Percentiles rank a stretch among this genome's conserved stretches.
Evolutionary conservation across 2,888 invertebrate genomes (phyloP).

Genomic region (Malacosoma neustria): DNA sequence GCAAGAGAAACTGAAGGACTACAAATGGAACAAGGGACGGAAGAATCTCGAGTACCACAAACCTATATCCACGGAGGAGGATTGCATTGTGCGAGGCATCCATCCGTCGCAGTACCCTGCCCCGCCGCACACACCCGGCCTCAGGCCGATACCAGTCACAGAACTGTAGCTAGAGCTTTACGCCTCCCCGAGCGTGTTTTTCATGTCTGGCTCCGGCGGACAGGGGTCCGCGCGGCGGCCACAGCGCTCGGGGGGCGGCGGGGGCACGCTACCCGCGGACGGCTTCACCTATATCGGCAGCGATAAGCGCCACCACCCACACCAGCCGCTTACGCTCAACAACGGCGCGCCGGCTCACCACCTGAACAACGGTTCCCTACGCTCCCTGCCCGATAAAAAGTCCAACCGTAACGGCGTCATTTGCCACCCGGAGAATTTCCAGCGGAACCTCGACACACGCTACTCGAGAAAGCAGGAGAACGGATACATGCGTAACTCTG

Average conservation of each 20-base stretch:
- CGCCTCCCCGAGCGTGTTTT: constrained; percentile 90
- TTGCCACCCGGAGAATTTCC: constrained; percentile 67
- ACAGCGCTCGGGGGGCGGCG: constrained; percentile 69
- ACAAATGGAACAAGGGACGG: constrained; percentile 85
- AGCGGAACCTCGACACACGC: constrained; percentile 65
- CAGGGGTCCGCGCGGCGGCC: constrained; percentile 67
- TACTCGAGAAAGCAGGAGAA: constrained; percentile 70
- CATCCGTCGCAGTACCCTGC: constrained; percentile 70
- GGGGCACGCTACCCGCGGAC: constrained; percentile 79
- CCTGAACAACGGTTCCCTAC: constrained; percentile 68
- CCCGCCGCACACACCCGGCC: constrained; percentile 69
- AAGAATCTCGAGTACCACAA: constrained; percentile 93
- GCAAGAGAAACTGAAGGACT: constrained; percentile 87
- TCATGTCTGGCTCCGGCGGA: constrained; percentile 79
- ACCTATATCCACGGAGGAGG: constrained; percentile 89
- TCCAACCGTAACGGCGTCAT: constrained; percentile 59
- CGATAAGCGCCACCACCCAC: constrained; percentile 67
- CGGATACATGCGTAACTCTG: constrained; percentile 63
- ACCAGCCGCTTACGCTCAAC: constrained; percentile 62
- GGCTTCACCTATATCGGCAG: constrained; percentile 86
- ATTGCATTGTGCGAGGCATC: constrained; percentile 83
- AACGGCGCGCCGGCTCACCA: constrained; percentile 67
- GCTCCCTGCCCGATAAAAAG: constrained; percentile 65
- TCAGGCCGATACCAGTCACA: constrained; percentile 87
- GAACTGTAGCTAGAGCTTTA: constrained; percentile 97